phyloP scores from a whole-genome alignment of 2,888 invertebrate species.

The Drosophila neonasuta region DNA sequence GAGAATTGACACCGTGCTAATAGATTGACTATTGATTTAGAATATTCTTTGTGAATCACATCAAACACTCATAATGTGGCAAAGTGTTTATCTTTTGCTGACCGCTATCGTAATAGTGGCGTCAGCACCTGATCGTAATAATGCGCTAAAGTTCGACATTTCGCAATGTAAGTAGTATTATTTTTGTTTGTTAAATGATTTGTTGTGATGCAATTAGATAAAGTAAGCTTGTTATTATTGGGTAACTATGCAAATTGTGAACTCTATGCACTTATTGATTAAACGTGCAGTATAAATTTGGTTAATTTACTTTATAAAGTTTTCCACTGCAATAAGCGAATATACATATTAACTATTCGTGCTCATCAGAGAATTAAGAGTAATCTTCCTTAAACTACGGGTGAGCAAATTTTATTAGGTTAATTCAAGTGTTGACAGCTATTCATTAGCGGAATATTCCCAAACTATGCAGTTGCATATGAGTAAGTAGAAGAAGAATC shows the following conservation, averaged over 20 bases:
- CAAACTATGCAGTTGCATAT: constrained; percentile 2
- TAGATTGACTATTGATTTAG: constrained; percentile 30
- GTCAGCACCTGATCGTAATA: constrained; percentile 6
- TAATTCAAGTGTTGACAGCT: constrained; percentile 29
- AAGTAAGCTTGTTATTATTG: constrained; percentile 3
- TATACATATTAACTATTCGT: neutral
- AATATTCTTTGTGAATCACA: constrained; percentile 32
- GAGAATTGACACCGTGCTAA: constrained; percentile 29
- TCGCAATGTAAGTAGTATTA: constrained; percentile 59
- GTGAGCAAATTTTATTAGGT: constrained; percentile 4
- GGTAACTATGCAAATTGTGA: constrained; percentile 1
- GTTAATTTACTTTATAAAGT: neutral
- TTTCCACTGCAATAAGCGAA: neutral
- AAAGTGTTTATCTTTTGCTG: constrained; percentile 31
- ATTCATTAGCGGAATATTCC: constrained; percentile 37
- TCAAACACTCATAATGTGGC: constrained; percentile 44
- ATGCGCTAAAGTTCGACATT: constrained; percentile 29
- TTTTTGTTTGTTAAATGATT: constrained; percentile 20
- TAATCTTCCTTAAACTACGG: neutral
- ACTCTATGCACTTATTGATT: constrained; percentile 3
- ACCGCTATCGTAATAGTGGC: constrained; percentile 36
- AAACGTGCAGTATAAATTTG: neutral
- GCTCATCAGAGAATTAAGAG: constrained; percentile 1
- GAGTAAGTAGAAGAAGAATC: neutral
- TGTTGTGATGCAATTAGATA: constrained; percentile 9